Conservation (phyloP, 2,797 vertebrate genomes). For the Oryzias sinensis region DNA sequence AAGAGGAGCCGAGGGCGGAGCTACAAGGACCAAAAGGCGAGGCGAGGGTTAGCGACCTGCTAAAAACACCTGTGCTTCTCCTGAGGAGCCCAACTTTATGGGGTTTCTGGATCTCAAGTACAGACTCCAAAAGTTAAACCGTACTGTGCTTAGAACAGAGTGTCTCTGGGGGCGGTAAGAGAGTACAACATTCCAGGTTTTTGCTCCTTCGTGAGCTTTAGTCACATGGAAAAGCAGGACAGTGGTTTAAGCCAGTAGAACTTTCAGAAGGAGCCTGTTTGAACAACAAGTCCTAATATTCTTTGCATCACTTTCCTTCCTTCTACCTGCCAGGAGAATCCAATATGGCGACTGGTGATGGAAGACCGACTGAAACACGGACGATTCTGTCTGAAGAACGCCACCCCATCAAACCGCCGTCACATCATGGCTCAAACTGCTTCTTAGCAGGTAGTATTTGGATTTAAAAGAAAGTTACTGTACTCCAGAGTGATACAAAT, state of each 20-base stretch:
- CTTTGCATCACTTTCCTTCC: conserved; percentile 35
- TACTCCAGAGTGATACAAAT: conserved; percentile 24
- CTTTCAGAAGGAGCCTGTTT: conserved; percentile 7
- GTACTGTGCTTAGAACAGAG: conserved; percentile 17
- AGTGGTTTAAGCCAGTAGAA: conserved; percentile 11
- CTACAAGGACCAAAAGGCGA: conserved; percentile 64
- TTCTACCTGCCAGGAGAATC: conserved; percentile 42
- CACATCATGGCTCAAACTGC: conserved; percentile 52
- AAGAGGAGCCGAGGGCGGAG: conserved; percentile 59
- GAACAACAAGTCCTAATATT: conserved; percentile 17
- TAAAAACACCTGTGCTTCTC: conserved; percentile 31
- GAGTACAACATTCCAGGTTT: conserved; percentile 26
- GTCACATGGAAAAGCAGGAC: conserved; percentile 18
- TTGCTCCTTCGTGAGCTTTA: conserved; percentile 18
- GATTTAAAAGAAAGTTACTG: conserved; percentile 3
- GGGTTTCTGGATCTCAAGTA: neutral
- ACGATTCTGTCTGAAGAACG: conserved; percentile 42
- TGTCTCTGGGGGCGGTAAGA: conserved; percentile 9
- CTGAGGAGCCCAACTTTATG: conserved; percentile 12
- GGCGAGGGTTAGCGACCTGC: conserved; percentile 42
- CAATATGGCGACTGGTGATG: conserved; percentile 47
- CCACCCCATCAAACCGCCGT: conserved; percentile 42
- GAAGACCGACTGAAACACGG: conserved; percentile 54
- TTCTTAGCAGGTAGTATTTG: conserved; percentile 28
- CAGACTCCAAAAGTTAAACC: conserved; percentile 17